These are phyloP conservation scores for Campylomormyrus numenius DNA, from an alignment of 2,113 vertebrate genomes.

Conservation along the genomic window DNA sequence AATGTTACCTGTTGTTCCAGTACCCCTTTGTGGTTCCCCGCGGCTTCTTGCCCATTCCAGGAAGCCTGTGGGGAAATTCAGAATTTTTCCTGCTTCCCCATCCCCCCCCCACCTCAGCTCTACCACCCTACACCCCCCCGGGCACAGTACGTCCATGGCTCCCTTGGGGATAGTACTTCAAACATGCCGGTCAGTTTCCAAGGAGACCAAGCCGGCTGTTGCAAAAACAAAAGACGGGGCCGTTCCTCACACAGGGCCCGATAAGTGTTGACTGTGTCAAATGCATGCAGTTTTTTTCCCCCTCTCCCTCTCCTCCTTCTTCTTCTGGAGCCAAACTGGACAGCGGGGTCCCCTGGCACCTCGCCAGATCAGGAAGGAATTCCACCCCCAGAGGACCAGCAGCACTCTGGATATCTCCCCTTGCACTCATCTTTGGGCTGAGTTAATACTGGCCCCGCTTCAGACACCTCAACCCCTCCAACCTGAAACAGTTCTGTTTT, in stretches of 20 bases:
- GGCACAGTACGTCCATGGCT: slow-evolving; percentile 30
- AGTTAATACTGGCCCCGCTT: slow-evolving; percentile 53
- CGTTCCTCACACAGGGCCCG: slow-evolving; percentile 47
- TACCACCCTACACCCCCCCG: not conserved
- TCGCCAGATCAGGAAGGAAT: slow-evolving; percentile 56
- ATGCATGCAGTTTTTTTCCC: slow-evolving; percentile 46
- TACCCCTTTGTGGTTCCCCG: not conserved
- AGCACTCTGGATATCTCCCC: slow-evolving; percentile 43
- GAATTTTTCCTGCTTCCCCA: not conserved
- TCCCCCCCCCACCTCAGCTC: not conserved
- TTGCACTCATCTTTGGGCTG: slow-evolving; percentile 33
- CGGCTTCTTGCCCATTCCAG: slow-evolving; percentile 15
- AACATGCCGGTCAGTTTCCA: slow-evolving; percentile 63
- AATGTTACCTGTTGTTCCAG: slow-evolving; percentile 25
- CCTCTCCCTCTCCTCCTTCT: slow-evolving; percentile 41
- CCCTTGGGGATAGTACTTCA: slow-evolving; percentile 50
- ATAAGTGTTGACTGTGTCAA: slow-evolving; percentile 64
- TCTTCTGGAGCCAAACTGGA: slow-evolving; percentile 48
- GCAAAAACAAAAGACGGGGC: slow-evolving; percentile 57
- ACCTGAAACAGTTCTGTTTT: slow-evolving; percentile 14
- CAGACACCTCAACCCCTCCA: slow-evolving; percentile 49
- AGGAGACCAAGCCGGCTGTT: slow-evolving; percentile 54
- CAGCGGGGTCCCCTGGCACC: slow-evolving; percentile 51
- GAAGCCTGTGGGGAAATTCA: slow-evolving; percentile 17
- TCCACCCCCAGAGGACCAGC: slow-evolving; percentile 51